Evolutionary conservation across 2,888 invertebrate species (phyloP).

Genomic region (Drosophila niveifrons): DNA sequence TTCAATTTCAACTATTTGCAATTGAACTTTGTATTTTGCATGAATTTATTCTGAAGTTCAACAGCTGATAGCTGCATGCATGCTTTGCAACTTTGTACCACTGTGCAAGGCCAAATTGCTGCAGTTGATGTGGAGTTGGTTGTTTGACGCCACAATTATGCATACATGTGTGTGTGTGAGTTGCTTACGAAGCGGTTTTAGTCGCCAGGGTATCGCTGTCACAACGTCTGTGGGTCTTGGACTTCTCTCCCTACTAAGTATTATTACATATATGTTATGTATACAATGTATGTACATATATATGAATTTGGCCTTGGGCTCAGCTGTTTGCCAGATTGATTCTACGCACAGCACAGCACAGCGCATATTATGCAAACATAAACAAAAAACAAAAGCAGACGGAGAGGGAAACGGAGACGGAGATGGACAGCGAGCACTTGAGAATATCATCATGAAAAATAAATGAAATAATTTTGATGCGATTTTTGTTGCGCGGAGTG

Average conservation of each 20-base stretch:
- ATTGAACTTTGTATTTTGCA: slow-evolving; percentile 9
- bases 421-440: background rate
- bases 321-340: slow-evolving; percentile 48
- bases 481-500: slow-evolving; percentile 12
- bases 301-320: slow-evolving; percentile 44
- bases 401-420: background rate
- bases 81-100: slow-evolving; percentile 22
- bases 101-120: slow-evolving; percentile 47
- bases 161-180: background rate
- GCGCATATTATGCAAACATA: slow-evolving; percentile 32
- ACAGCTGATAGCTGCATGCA: slow-evolving; percentile 1
- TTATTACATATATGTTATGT: background rate
- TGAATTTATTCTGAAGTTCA: background rate
- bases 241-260: background rate
- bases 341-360: slow-evolving; percentile 25
- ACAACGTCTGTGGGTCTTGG: background rate
- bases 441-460: background rate
- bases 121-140: slow-evolving; percentile 32
- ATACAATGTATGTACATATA: background rate
- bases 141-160: slow-evolving; percentile 20
- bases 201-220: slow-evolving; percentile 2
- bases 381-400: slow-evolving; percentile 23
- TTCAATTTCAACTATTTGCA: background rate
- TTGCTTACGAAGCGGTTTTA: slow-evolving; percentile 23
- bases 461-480: slow-evolving; percentile 20